phyloP scores from a whole-genome alignment of 1,140 invertebrate species.

The Stratiolaelaps scimitus region DNA sequence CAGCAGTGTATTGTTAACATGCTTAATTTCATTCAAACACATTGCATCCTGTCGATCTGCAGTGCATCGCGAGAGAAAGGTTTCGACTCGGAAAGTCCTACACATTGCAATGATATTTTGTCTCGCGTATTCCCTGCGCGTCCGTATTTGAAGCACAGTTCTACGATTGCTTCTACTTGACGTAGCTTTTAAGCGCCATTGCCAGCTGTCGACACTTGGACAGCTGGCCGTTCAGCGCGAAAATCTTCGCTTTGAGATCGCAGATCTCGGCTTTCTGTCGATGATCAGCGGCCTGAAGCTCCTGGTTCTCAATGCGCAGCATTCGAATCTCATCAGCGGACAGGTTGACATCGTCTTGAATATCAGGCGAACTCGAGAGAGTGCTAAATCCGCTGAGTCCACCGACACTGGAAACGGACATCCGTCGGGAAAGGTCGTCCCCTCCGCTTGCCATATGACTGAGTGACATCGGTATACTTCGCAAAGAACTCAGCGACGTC shows the following conservation, averaged over 20 bases:
- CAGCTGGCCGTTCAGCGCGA: not conserved
- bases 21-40: no score
- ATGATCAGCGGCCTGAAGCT: not conserved
- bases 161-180: not conserved
- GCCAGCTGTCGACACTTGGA: not conserved
- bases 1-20: no score
- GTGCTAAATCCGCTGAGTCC: not conserved
- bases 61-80: no score
- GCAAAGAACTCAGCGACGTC: not conserved
- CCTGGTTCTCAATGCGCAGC: not conserved
- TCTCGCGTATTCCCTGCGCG: no score
- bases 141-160: no score
- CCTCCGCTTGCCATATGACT: no score
- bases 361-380: no score
- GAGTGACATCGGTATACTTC: not conserved
- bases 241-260: not conserved
- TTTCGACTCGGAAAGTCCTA: no score
- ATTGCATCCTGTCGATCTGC: no score
- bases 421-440: not conserved
- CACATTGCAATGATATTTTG: no score
- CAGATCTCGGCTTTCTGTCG: conserved; percentile 12
- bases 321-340: not conserved
- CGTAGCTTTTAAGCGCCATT: not conserved
- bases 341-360: not conserved
- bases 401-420: not conserved